Evolutionary conservation across 2,113 vertebrate genomes (phyloP).

Genomic region (Erpornis zantholeuca): DNA sequence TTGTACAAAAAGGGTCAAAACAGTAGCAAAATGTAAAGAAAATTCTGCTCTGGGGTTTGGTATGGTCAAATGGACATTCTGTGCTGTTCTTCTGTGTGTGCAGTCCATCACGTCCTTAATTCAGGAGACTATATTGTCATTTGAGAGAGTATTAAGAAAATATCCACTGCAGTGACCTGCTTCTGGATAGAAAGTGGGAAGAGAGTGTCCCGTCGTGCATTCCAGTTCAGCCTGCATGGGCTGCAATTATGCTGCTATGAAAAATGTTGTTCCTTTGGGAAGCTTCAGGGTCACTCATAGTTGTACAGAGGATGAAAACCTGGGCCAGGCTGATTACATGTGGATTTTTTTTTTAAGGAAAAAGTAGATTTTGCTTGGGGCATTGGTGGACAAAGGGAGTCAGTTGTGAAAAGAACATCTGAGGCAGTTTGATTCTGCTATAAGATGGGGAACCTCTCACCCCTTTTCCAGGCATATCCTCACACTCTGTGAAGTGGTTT

Average conservation of each 20-base stretch:
- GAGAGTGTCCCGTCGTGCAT: rapidly evolving
- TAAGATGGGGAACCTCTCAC: background rate
- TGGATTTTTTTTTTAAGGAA: background rate
- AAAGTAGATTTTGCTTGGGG: background rate
- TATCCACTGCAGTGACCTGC: background rate
- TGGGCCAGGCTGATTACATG: background rate
- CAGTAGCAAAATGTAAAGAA: background rate
- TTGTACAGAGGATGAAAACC: background rate
- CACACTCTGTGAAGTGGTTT: background rate
- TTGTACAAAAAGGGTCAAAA: background rate
- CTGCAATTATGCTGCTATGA: background rate
- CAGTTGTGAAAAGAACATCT: background rate
- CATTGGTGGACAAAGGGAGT: background rate
- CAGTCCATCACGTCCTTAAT: background rate
- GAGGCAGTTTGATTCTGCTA: background rate
- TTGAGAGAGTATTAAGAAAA: background rate
- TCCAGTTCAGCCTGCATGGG: background rate
- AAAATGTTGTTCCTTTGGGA: background rate
- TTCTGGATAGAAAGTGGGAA: background rate
- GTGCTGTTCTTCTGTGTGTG: background rate
- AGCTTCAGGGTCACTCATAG: background rate
- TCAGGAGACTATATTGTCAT: background rate
- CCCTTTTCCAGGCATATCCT: background rate
- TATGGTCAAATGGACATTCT: background rate
- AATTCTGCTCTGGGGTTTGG: background rate